Conservation (phyloP, 2,888 invertebrate species). For the Phyllotreta striolata region DNA sequence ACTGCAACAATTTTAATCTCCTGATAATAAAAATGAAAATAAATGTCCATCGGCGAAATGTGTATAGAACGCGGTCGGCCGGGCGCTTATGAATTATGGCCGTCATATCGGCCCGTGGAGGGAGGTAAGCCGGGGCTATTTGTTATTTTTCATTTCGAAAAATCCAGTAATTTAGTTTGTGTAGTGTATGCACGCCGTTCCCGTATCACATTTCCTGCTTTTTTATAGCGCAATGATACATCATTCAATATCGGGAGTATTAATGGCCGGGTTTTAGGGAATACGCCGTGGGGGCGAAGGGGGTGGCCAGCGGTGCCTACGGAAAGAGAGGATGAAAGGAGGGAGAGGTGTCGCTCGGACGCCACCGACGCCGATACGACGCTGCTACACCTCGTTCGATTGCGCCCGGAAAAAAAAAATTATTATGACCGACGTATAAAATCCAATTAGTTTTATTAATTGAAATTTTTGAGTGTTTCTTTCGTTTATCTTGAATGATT, state of each 20-base stretch:
- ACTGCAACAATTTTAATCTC: slow-evolving; percentile 63
- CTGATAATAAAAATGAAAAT: slow-evolving; percentile 64
- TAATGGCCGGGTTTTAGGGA: slow-evolving; percentile 38
- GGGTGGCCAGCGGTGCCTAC: slow-evolving; percentile 19
- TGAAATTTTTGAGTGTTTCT: no score
- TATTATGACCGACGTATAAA: no score
- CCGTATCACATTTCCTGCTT: slow-evolving; percentile 64
- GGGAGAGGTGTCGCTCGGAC: slow-evolving; percentile 42
- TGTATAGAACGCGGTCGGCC: slow-evolving; percentile 53
- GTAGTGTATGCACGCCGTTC: slow-evolving; percentile 59
- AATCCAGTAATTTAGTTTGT: slow-evolving; percentile 64
- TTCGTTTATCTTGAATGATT: no score
- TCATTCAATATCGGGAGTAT: slow-evolving; percentile 62
- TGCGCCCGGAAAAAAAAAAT: not conserved
- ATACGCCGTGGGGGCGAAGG: slow-evolving; percentile 32
- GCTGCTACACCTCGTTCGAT: not conserved
- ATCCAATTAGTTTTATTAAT: no score
- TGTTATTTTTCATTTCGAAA: slow-evolving; percentile 64
- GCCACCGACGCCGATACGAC: slow-evolving; percentile 26
- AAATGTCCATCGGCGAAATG: slow-evolving; percentile 60
- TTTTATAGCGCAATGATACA: slow-evolving; percentile 64
- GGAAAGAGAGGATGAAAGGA: slow-evolving; percentile 39
- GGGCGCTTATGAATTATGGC: slow-evolving; percentile 60
- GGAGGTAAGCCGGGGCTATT: slow-evolving; percentile 61
- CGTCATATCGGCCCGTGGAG: slow-evolving; percentile 60